Evolutionary conservation across 1,140 invertebrate species (phyloP), one percentile per base, ranked within the genome.

Genomic region (Pogonomyrmex barbatus): DNA sequence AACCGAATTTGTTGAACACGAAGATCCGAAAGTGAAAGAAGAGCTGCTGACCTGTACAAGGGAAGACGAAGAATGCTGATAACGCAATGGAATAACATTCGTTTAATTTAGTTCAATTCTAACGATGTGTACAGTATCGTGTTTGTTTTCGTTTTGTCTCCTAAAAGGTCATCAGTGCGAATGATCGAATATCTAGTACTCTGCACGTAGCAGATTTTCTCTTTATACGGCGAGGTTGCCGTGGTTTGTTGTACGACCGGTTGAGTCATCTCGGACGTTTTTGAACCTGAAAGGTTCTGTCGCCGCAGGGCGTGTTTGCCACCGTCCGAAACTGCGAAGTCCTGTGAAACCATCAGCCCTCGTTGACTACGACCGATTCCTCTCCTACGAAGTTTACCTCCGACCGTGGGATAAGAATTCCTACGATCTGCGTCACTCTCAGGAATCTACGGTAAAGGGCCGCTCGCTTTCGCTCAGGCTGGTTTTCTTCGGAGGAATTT

Each of bases 371-470:
- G 58, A 67, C 54, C 85, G 71, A 87, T 87, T 89, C 60, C 58
- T 86, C 73, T 77, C 52, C 30, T 52, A 56, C 8, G 54, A 39
- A 50, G 56, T 17, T 17, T 56, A 30, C 52, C 62, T 30, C 54
- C n/a, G 62, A 81, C 60, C 87, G 65, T 90, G 87, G 70, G 87
- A 91, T 75, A 88, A 75, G 87, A 90, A 91, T 91, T 90, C 76
- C 81, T 90, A 82, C 78, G 68, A 84, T 84, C 84, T 68, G n/a
- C 65, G 77, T 81, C 76, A 62, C 60, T 83, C 75, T 47, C 88
- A 78, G 42, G 89, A 89, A 89, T 90, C 52, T 50, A 45, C 65
- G 60, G 52, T 75, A 63, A 24, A 45, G 62, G 54, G 17, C 54
- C 24, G 33, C 54, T 10, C 42, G 42, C 70, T 73, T 87, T 62